Conservation (phyloP, 2,797 vertebrate species). For the Acipenser oxyrinchus region DNA sequence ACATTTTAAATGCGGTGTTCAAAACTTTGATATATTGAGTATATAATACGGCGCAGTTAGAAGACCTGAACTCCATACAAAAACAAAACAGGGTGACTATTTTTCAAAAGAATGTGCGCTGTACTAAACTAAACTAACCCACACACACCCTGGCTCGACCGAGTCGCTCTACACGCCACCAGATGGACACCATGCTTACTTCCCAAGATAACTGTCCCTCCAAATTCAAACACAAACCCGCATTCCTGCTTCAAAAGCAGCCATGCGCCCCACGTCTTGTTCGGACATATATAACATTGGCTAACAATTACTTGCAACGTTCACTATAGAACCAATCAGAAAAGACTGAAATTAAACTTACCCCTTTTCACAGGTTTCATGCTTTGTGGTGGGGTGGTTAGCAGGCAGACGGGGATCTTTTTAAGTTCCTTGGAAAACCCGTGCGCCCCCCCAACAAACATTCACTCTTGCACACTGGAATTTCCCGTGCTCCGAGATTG, state of each 20-base stretch:
- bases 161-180: background rate
- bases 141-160: background rate
- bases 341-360: background rate
- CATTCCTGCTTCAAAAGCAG: slow-evolving; percentile 10
- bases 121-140: background rate
- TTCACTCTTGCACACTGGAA: background rate
- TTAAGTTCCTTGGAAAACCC: slow-evolving; percentile 15
- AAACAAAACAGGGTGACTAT: too few relatives aligned
- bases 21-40: too few relatives aligned
- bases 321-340: too few relatives aligned
- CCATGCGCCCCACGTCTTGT: background rate
- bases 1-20: too few relatives aligned
- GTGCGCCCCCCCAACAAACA: background rate
- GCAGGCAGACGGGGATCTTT: slow-evolving; percentile 5
- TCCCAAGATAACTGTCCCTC: slow-evolving; percentile 12
- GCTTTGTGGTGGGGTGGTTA: slow-evolving; percentile 7
- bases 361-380: slow-evolving; percentile 16
- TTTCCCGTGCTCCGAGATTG: background rate
- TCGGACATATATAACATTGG: background rate
- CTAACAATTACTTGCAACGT: background rate
- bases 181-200: slow-evolving; percentile 10
- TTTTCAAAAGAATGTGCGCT: background rate
- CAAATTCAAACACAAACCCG: slow-evolving; percentile 15
- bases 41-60: too few relatives aligned
- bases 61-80: too few relatives aligned